Percentiles rank a stretch among this genome's conserved stretches.
Evolutionary conservation across 1,140 invertebrate species (phyloP).

Genomic region (Lethrus apterus): DNA sequence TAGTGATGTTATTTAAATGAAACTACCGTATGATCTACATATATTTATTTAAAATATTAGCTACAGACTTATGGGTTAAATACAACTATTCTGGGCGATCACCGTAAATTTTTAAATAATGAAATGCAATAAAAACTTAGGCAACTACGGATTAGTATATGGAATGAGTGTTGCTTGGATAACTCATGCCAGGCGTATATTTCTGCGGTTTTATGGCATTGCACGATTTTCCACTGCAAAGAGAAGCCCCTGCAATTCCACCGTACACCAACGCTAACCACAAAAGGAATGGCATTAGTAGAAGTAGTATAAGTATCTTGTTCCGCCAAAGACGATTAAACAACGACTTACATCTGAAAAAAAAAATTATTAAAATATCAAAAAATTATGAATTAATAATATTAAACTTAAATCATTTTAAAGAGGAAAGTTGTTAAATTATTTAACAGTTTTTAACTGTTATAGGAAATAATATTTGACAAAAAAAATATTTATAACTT

Average conservation of each 20-base stretch:
- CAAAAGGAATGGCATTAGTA: neutral
- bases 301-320: neutral
- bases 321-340: neutral
- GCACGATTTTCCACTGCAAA: neutral
- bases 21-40: neutral
- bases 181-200: neutral
- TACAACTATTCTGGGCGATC: too few species aligned
- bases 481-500: too few species aligned
- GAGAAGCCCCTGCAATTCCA: neutral
- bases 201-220: neutral
- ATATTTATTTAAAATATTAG: neutral
- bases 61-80: too few species aligned
- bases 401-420: too few species aligned
- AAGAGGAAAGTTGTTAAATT: too few species aligned
- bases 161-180: neutral
- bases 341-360: slow-evolving; percentile 4
- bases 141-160: neutral
- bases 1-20: too few species aligned
- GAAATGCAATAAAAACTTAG: neutral
- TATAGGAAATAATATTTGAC: too few species aligned
- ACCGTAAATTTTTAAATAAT: neutral
- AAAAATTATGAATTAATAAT: neutral
- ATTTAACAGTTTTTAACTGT: too few species aligned
- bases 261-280: slow-evolving; percentile 7
- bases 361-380: neutral